Conservation (phyloP, 2,113 vertebrate species). For the Pithys albifrons region DNA sequence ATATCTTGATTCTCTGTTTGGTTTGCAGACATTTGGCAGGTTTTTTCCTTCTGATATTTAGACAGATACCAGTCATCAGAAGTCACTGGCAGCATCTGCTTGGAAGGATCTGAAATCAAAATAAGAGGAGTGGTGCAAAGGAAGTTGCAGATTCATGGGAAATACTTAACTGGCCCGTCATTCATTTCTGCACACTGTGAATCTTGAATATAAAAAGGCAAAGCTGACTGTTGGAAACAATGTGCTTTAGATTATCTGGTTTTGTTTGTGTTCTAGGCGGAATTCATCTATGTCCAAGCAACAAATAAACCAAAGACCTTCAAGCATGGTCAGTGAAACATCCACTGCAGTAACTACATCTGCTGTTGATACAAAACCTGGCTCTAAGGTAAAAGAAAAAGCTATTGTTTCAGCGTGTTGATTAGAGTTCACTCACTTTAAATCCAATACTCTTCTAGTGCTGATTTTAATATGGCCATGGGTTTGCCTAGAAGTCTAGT, state of each 20-base stretch:
- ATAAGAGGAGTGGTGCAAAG: neutral
- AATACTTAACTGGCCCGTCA: neutral
- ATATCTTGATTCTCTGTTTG: neutral
- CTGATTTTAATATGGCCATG: neutral
- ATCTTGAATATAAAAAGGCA: neutral
- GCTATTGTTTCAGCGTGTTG: neutral
- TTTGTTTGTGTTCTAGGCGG: conserved; percentile 73
- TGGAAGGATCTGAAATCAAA: neutral
- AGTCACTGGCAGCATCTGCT: neutral
- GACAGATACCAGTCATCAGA: neutral
- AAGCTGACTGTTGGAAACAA: neutral
- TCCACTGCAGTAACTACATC: conserved; percentile 84
- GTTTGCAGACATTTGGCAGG: neutral
- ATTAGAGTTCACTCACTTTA: neutral
- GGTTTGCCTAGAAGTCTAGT: neutral
- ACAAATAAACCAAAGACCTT: conserved; percentile 85
- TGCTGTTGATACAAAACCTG: conserved; percentile 80
- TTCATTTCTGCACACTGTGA: neutral
- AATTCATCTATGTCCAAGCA: conserved; percentile 90
- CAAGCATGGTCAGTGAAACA: conserved; percentile 92
- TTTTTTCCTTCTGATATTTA: neutral
- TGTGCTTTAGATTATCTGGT: neutral
- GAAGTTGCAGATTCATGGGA: neutral
- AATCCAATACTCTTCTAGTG: neutral
- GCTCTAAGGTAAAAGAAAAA: conserved; percentile 80